Evolutionary conservation across 2,797 vertebrate genomes (phyloP).

Genomic region (Labroides dimidiatus): DNA sequence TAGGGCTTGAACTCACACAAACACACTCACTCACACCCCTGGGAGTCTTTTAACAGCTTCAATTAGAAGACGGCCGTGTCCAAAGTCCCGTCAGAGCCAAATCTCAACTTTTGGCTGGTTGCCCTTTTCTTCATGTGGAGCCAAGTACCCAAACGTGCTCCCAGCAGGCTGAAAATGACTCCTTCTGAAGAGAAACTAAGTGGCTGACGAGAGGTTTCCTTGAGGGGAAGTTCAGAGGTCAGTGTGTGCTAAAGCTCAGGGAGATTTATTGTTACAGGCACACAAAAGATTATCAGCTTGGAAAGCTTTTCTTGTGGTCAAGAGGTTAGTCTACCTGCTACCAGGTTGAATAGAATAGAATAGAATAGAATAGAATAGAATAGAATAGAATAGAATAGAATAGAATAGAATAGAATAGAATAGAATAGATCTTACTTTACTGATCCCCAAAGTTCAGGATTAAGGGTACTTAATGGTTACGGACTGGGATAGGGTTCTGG

Average conservation of each 20-base stretch:
- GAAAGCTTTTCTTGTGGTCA: not conserved
- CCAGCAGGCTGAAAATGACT: slow-evolving; percentile 22
- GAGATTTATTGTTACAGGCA: not conserved
- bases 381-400: no score
- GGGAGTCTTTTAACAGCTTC: slow-evolving; percentile 60
- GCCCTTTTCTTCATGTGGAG: slow-evolving; percentile 38
- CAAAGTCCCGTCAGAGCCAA: slow-evolving; percentile 43
- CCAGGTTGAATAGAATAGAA: not conserved
- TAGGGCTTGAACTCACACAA: slow-evolving; percentile 39
- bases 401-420: no score
- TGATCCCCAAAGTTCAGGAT: no score
- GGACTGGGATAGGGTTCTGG: not conserved
- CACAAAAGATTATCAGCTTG: not conserved
- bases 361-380: no score
- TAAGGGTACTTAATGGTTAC: no score
- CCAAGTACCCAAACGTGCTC: slow-evolving; percentile 46
- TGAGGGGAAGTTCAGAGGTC: slow-evolving; percentile 4
- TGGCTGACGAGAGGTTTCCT: not conserved
- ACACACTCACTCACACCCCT: slow-evolving; percentile 36
- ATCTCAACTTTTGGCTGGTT: slow-evolving; percentile 46
- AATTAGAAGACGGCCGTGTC: slow-evolving; percentile 52
- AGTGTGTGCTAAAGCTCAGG: not conserved
- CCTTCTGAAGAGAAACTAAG: slow-evolving; percentile 11
- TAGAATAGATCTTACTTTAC: no score
- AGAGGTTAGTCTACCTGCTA: not conserved